Base-by-base conservation (phyloP, 2,888 invertebrate species). In the Frankliniella intonsa region DNA sequence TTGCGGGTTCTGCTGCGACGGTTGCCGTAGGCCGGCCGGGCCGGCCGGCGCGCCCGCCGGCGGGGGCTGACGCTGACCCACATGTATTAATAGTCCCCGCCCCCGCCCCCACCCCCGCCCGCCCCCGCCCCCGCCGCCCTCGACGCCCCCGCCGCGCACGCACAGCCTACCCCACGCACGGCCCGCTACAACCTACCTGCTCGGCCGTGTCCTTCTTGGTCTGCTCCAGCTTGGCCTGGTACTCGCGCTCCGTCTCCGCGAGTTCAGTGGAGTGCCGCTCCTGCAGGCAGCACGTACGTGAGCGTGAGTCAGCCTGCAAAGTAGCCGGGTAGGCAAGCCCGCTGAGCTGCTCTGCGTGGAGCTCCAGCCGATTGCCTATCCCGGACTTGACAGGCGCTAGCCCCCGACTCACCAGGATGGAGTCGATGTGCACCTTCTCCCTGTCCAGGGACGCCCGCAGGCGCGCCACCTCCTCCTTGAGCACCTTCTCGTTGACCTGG, bases 381-480 rank as follows among this genome's bases (percentile, higher is more conserved):
- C 55, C 5, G 38, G 5, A 38, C 38, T 38, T 38, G 38, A 38
- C 38, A 38, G 38, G 38, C 38, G 38, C 2, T 2, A 38, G 38
- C 38, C 38, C 7, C 19, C 55, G 81, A 14, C 82, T 83, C 81
- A 86, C 83, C 19, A 90, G 89, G 79, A 88, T 88, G 65, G 89
- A 89, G 79, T 87, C 88, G 81, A 87, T 86, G 1, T 87, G 87
- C 22, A 85, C 86, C 79, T 88, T 88, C 84, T 91, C 90, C 83
- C 90, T 89, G 49, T 90, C 90, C 83, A 91, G 85, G 65, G 90
- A 86, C 11, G 89, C 89, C 84, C 89, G 89, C 81, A 90, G 86
- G 22, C 89, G 86, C 79, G 89, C 88, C 14, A 87, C 84, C 83
- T 88, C 88, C 83, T 88, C 88, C 84, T 88, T 87, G 65, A 88